Base-by-base conservation (phyloP, 2,113 vertebrate species). In the Scomber japonicus region DNA sequence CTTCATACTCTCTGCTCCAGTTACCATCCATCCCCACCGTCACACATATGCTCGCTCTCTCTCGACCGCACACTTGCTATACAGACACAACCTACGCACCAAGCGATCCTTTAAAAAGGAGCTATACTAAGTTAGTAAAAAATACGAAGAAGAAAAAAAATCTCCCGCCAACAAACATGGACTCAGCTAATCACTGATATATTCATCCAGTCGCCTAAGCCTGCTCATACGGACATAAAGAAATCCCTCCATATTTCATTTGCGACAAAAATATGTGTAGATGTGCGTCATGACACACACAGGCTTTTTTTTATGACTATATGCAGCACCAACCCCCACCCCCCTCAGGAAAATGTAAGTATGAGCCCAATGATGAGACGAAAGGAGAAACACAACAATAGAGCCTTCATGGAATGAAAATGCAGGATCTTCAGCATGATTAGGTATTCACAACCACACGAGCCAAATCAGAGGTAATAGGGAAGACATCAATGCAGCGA, bases 381-480 rank as follows among this genome's bases (percentile, higher is more conserved):
- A 69, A 50, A 83, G 50, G 49, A 65, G 30, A 54, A 2, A 40
- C 11, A 45, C 50, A 30, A 68, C 48, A 79, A 89, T 73, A 62
- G 80, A 78, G 71, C 74, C 78, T 71, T 84, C 19, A 44, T 45
- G 66, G 62, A 87, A 80, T 59, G 6, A 81, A 84, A 83, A 65
- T 63, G 68, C 59, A 59, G 51, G 55, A 89, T 90, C 71, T 84
- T 86, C 78, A 78, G 77, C 62, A 51, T 89, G 86, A 91, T 92
- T 90, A 87, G 59, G 75, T 81, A 91, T 92, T 90, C 91, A 92
- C 73, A 67, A 57, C 49, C 80, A 90, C 78, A 90, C 81, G 90
- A 86, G 88, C 73, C 85, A 88, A 91, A 91, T 92, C 86, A 91
- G 84, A 80, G 71, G 72, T 77, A 89, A 84, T 75, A 64, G 76